These are phyloP conservation scores for Xenopus laevis DNA, from an alignment of 2,113 vertebrate species.

Conservation along the genomic window DNA sequence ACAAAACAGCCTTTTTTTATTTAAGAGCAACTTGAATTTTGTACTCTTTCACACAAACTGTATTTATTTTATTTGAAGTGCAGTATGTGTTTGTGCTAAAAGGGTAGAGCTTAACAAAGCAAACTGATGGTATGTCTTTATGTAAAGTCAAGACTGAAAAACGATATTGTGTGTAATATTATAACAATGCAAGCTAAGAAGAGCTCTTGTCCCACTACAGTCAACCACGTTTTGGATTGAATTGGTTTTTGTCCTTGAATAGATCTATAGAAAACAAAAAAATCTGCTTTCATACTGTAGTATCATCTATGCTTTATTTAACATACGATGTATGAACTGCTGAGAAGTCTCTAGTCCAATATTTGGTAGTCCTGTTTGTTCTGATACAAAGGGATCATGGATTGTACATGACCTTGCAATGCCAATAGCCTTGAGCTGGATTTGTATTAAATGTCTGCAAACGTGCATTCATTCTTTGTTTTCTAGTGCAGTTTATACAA, in stretches of 20 bases:
- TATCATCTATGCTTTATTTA: not conserved
- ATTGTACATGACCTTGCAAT: not conserved
- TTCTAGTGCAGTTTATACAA: not conserved
- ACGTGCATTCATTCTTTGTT: not conserved
- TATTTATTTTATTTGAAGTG: not conserved
- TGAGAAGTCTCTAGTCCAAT: not conserved
- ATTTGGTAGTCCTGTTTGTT: not conserved
- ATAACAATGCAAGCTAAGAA: not conserved
- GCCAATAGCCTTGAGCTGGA: not conserved
- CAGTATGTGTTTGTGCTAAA: not conserved
- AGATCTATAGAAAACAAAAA: not conserved
- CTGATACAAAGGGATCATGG: not conserved
- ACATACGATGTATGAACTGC: not conserved
- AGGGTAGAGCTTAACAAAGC: not conserved
- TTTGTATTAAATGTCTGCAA: not conserved
- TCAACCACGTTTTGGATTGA: slow-evolving; percentile 53
- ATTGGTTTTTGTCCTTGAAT: slow-evolving; percentile 59
- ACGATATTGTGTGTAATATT: not conserved
- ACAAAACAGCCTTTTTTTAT: not conserved
- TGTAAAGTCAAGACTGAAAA: not conserved
- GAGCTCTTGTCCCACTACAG: not conserved
- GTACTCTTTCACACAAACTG: not conserved
- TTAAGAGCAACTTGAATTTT: not conserved
- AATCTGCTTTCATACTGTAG: not conserved
- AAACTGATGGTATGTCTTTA: not conserved